Conservation (phyloP, 2,113 vertebrate species). For the Pollimyrus isidori region DNA sequence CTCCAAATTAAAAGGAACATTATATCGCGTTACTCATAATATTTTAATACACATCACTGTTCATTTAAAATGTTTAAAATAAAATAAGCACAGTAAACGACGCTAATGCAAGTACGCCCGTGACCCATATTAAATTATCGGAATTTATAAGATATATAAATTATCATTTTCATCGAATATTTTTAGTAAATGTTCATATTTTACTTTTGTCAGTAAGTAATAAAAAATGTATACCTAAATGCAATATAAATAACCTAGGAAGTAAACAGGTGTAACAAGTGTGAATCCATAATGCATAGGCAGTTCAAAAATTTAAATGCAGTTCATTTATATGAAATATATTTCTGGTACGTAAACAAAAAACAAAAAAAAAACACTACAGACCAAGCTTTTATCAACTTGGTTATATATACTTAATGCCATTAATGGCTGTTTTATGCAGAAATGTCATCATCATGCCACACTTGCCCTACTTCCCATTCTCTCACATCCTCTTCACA, state of each 20-base stretch:
- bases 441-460: neutral
- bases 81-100: neutral
- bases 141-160: neutral
- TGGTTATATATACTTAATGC: neutral
- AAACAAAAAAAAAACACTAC: neutral
- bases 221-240: neutral
- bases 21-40: neutral
- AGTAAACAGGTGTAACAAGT: neutral
- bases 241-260: neutral
- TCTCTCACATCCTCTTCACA: conserved; percentile 1
- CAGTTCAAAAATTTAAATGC: neutral
- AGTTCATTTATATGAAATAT: neutral
- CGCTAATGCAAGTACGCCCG: neutral
- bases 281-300: neutral
- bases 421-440: neutral
- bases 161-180: neutral
- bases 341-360: neutral
- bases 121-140: neutral
- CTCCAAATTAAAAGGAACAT: neutral
- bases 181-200: neutral
- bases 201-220: neutral
- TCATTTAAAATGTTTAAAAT: neutral
- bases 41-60: neutral
- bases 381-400: neutral
- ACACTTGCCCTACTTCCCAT: neutral